Percentiles rank a stretch among this genome's conserved stretches.
These are phyloP conservation scores for Meganola albula DNA, from an alignment of 2,888 invertebrate species.

Conservation along the genomic window DNA sequence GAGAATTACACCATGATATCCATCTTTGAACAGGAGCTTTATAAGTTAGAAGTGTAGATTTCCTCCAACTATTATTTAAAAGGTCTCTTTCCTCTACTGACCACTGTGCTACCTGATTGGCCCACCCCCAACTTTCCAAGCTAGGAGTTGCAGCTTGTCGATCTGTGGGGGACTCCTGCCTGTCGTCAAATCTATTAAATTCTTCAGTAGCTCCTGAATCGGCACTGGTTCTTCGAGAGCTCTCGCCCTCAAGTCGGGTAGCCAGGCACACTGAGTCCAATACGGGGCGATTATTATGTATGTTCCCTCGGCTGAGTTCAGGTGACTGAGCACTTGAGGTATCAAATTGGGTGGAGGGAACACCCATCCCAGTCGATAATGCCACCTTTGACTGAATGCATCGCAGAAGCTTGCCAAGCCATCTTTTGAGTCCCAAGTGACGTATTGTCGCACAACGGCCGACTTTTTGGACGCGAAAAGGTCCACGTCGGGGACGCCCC, in stretches of 20 bases:
- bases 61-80: not conserved
- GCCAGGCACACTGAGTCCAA: constrained; percentile 12
- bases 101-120: constrained; percentile 2
- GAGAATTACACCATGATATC: not conserved
- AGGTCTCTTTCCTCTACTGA: not conserved
- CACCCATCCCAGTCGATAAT: constrained; percentile 1
- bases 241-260: constrained; percentile 1
- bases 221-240: not conserved
- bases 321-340: constrained; percentile 2
- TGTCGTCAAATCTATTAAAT: not conserved
- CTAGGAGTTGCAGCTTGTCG: constrained; percentile 5
- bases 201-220: not conserved
- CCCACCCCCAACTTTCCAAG: constrained; percentile 22
- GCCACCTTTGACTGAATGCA: constrained; percentile 6
- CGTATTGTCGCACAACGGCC: not conserved
- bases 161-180: constrained; percentile 1
- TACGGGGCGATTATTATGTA: constrained; percentile 10
- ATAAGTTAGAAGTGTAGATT: not conserved
- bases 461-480: not conserved
- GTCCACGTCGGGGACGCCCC: constrained; percentile 5
- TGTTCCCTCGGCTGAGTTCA: constrained; percentile 5
- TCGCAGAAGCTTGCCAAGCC: constrained; percentile 4
- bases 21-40: not conserved
- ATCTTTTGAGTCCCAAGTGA: not conserved
- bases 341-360: constrained; percentile 6